Percentiles rank a stretch among this genome's conserved stretches.
phyloP scores from a whole-genome alignment of 1,140 invertebrate species.

The Palaemon carinicauda region DNA sequence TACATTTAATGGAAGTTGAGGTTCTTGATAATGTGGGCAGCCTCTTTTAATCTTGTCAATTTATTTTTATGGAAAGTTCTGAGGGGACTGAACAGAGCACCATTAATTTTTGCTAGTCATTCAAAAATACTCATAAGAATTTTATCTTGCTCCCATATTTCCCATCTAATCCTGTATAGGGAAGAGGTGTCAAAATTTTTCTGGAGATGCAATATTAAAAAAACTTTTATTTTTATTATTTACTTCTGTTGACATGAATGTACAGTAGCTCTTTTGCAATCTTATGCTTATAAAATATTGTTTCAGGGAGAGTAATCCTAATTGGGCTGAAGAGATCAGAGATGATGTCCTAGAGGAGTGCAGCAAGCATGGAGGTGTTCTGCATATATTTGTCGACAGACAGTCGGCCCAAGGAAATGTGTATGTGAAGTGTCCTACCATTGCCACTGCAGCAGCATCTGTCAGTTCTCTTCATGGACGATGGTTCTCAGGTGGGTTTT shows the following conservation, averaged over 20 bases:
- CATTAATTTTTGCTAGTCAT: no score
- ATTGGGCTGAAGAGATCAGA: slow-evolving; percentile 82
- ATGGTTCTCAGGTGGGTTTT: slow-evolving; percentile 85
- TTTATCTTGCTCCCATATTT: no score
- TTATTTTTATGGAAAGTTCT: no score
- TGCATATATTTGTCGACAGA: slow-evolving; percentile 97
- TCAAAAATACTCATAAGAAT: no score
- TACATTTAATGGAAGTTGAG: no score
- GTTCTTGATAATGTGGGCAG: no score
- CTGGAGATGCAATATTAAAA: no score
- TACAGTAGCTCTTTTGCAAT: neutral
- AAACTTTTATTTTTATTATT: neutral
- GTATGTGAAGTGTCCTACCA: slow-evolving; percentile 98
- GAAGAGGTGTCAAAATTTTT: neutral
- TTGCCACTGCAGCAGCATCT: slow-evolving; percentile 92
- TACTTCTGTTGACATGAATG: neutral
- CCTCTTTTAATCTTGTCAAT: no score
- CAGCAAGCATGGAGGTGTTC: slow-evolving; percentile 95
- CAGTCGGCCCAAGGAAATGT: slow-evolving; percentile 95
- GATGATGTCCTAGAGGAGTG: slow-evolving; percentile 99
- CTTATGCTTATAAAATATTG: slow-evolving; percentile 22
- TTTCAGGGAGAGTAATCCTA: slow-evolving; percentile 85
- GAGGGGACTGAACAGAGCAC: no score
- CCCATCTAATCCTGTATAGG: no score
- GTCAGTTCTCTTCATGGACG: slow-evolving; percentile 96